phyloP scores from a whole-genome alignment of 2,888 invertebrate species.

The Lymantria monacha region DNA sequence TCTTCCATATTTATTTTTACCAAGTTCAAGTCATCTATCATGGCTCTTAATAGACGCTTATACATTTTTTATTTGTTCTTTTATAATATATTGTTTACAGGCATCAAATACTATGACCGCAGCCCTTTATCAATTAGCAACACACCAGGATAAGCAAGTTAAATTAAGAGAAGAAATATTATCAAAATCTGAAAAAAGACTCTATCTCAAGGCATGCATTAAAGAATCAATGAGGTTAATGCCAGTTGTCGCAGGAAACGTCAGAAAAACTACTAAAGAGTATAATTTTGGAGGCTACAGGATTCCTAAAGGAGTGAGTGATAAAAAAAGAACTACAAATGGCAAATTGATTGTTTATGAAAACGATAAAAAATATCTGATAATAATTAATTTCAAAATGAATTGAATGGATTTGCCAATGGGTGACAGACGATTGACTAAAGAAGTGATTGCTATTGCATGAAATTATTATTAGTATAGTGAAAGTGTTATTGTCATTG shows the following conservation, averaged over 20 bases:
- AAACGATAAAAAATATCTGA: too few species aligned
- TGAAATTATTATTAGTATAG: too few species aligned
- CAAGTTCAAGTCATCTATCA: too few species aligned
- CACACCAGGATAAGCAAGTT: slow-evolving; percentile 83
- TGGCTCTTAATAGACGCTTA: too few species aligned
- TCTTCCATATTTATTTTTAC: too few species aligned
- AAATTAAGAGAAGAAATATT: slow-evolving; percentile 81
- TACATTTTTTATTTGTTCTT: too few species aligned
- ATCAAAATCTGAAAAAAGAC: slow-evolving; percentile 50
- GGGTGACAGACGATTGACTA: too few species aligned
- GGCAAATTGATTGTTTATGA: too few species aligned
- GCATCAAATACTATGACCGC: slow-evolving; percentile 79
- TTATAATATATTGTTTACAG: slow-evolving; percentile 47
- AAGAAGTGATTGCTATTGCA: too few species aligned
- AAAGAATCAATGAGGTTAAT: slow-evolving; percentile 85
- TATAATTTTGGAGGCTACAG: slow-evolving; percentile 83
- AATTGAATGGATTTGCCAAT: too few species aligned
- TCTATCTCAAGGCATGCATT: slow-evolving; percentile 86
- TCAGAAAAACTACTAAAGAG: slow-evolving; percentile 77
- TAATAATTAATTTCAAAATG: too few species aligned
- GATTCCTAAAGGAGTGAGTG: slow-evolving; percentile 43
- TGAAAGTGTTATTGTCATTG: too few species aligned
- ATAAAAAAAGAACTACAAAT: neutral
- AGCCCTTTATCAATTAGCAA: slow-evolving; percentile 83
- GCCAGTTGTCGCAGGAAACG: slow-evolving; percentile 82